Conservation (phyloP, 2,113 vertebrate genomes). For the Eolophus roseicapilla region DNA sequence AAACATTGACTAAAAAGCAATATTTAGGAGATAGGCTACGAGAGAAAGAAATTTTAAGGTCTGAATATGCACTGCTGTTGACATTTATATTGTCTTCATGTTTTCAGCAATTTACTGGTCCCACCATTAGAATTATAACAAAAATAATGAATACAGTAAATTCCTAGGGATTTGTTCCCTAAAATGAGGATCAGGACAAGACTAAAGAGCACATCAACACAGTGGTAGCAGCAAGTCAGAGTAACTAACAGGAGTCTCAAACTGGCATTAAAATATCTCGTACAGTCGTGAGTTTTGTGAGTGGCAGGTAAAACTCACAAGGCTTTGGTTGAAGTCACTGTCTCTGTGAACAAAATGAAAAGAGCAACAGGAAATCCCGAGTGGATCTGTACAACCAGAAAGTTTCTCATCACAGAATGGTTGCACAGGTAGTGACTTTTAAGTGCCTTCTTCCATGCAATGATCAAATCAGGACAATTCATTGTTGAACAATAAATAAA, state of each 20-base stretch:
- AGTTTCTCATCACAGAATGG: not conserved
- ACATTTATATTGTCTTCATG: not conserved
- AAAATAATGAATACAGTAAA: not conserved
- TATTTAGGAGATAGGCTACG: not conserved
- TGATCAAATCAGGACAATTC: not conserved
- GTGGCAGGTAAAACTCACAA: not conserved
- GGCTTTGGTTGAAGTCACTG: not conserved
- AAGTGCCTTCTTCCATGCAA: not conserved
- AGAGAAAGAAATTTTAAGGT: not conserved
- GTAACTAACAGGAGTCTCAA: not conserved
- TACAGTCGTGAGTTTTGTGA: not conserved
- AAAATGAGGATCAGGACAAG: not conserved
- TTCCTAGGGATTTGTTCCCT: not conserved
- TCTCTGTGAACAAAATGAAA: not conserved
- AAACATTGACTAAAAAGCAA: not conserved
- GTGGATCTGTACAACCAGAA: not conserved
- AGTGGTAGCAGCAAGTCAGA: not conserved
- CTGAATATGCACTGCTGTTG: not conserved
- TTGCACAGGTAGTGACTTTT: not conserved
- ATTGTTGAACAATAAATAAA: not conserved
- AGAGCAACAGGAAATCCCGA: not conserved
- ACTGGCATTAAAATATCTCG: not conserved
- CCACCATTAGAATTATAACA: accelerated
- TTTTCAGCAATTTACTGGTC: not conserved
- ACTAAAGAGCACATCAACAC: not conserved